Conservation (phyloP, 2,888 invertebrate genomes). For the Tortrix viridana region DNA sequence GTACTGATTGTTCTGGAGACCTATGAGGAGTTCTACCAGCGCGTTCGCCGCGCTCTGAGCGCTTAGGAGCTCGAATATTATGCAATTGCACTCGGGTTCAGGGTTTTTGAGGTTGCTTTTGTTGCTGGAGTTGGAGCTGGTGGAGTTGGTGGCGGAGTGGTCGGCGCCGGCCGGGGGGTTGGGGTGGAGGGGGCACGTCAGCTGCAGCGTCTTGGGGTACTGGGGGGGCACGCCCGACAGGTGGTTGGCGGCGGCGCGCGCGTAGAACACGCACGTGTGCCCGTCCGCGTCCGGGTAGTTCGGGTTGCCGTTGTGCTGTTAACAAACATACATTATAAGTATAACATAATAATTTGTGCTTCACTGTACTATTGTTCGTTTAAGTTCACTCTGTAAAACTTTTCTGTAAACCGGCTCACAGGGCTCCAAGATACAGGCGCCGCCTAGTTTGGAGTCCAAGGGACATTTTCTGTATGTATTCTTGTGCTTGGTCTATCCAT, state of each 20-base stretch:
- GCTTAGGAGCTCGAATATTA: slow-evolving; percentile 74
- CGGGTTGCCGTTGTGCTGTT: slow-evolving; percentile 96
- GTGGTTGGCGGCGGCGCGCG: slow-evolving; percentile 79
- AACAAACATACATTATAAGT: too few relatives aligned
- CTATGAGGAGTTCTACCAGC: slow-evolving; percentile 73
- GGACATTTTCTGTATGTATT: too few relatives aligned
- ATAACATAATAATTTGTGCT: too few relatives aligned
- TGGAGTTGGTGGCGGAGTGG: slow-evolving; percentile 58
- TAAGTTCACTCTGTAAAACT: too few relatives aligned
- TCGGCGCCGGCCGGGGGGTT: slow-evolving; percentile 51
- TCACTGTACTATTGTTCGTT: too few relatives aligned
- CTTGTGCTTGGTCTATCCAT: too few relatives aligned
- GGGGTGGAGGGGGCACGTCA: slow-evolving; percentile 73
- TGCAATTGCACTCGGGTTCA: slow-evolving; percentile 78
- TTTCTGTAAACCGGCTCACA: too few relatives aligned
- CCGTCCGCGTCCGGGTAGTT: slow-evolving; percentile 90
- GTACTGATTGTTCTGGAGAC: slow-evolving; percentile 77
- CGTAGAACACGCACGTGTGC: slow-evolving; percentile 80
- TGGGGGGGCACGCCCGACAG: slow-evolving; percentile 74
- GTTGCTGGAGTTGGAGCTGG: slow-evolving; percentile 60
- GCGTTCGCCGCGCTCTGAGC: slow-evolving; percentile 77
- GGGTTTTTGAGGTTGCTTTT: slow-evolving; percentile 63
- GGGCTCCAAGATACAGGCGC: too few relatives aligned
- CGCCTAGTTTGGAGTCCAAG: too few relatives aligned
- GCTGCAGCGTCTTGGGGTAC: slow-evolving; percentile 67